Evolutionary conservation across 2,113 vertebrate genomes (phyloP).

Genomic region (Laticauda colubrina): DNA sequence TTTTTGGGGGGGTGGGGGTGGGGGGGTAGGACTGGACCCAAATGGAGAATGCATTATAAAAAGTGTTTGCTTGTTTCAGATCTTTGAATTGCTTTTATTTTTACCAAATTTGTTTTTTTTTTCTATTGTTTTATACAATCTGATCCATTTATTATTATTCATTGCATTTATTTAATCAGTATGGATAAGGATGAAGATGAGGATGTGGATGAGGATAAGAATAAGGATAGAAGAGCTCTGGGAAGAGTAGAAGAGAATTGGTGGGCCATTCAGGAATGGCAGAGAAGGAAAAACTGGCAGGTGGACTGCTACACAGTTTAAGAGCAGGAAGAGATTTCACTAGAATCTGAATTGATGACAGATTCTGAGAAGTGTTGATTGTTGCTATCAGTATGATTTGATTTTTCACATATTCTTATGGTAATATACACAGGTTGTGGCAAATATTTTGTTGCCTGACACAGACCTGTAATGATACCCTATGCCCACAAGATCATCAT

Average conservation of each 20-base stretch:
- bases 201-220: background rate
- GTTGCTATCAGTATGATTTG: background rate
- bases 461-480: background rate
- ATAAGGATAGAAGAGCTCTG: background rate
- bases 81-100: background rate
- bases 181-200: background rate
- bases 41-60: background rate
- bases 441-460: background rate
- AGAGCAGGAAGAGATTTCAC: background rate
- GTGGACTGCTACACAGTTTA: background rate
- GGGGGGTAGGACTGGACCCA: background rate
- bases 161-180: background rate
- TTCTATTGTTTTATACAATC: background rate
- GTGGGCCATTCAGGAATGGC: background rate
- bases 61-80: background rate
- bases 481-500: background rate
- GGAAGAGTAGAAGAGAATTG: background rate
- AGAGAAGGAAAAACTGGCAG: background rate
- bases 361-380: background rate
- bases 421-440: background rate
- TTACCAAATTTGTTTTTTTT: background rate
- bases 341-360: background rate
- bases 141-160: background rate
- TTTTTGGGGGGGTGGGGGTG: background rate
- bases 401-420: background rate